Evolutionary conservation across 2,888 invertebrate genomes (phyloP).

Genomic region (Sepiola atlantica): DNA sequence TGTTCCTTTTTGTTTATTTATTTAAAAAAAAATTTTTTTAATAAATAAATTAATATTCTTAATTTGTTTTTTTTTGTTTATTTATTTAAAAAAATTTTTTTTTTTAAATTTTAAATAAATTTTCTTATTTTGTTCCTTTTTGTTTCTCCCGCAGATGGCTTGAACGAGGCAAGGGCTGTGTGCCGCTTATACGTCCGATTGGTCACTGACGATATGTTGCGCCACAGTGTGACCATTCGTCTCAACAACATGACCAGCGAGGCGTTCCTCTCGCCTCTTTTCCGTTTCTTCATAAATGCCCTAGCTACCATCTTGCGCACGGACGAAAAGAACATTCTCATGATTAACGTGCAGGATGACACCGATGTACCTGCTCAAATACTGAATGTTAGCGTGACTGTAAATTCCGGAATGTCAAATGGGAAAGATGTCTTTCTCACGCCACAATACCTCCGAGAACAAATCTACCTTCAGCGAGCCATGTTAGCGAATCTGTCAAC

Average conservation of each 20-base stretch:
- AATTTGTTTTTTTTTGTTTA: too few relatives aligned
- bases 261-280: conserved; percentile 90
- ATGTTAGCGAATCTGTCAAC: conserved; percentile 90
- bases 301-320: conserved; percentile 93
- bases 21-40: too few relatives aligned
- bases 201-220: conserved; percentile 94
- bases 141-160: conserved; percentile 82
- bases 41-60: too few relatives aligned
- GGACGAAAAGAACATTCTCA: conserved; percentile 91
- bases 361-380: conserved; percentile 87
- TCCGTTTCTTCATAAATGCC: conserved; percentile 89
- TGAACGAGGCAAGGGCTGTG: conserved; percentile 92
- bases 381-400: conserved; percentile 94
- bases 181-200: conserved; percentile 92
- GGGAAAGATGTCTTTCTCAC: conserved; percentile 83
- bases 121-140: not conserved
- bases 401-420: conserved; percentile 75
- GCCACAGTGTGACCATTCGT: conserved; percentile 93
- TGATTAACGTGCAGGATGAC: conserved; percentile 94
- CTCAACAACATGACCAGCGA: conserved; percentile 94
- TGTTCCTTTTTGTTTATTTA: too few relatives aligned
- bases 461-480: conserved; percentile 92
- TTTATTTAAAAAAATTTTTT: not conserved
- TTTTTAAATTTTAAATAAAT: not conserved
- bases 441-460: conserved; percentile 91